Base-by-base conservation (phyloP, 2,797 vertebrate species). In the Rachycentron canadum region DNA sequence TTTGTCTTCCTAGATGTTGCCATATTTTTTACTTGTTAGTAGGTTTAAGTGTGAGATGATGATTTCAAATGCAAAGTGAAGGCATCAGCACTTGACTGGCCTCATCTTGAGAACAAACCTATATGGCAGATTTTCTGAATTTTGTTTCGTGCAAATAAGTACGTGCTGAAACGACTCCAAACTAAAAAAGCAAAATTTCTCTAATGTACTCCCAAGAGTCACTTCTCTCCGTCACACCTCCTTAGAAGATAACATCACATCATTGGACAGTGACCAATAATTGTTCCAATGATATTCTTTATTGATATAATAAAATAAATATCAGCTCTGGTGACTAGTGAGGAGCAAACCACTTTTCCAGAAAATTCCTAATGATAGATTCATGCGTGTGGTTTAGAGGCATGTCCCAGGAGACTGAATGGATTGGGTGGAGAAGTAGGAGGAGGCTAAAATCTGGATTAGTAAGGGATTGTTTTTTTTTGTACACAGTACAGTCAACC, bases 381-480 rank as follows among this genome's bases (percentile, higher is more conserved):
- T 73, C 49, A 49, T 53, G 58, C 59, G 66, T 0, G 21, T 62
- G 36, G 79, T 67, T 38, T 10, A n/a, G 19, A 66, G 53, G 32
- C 59, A 63, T 28, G 34, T 79, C 78, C 63, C 56, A 1, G 36
- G 9, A 58, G 67, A 81, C 50, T 69, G 57, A 19, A 78, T 70
- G 73, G 67, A 69, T 75, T 63, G 41, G 68, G 62, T 21, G 8
- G n/a, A 17, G 49, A 80, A 53, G 69, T 68, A 79, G 45, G 41
- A 79, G 45, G 41, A 43, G 43, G 47, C 63, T 76, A 43, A 83
- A 66, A 56, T 81, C 71, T 68, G 74, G 79, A 87, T 84, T 87
- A 87, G 55, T 49, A 40, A 55, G 50, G 69, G 58, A 64, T 73
- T 50, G 66, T 32, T 53, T 70, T 56, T 62, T n/a, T 64, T 40